Base-by-base conservation (phyloP, 2,113 vertebrate species). In the Triplophysa rosa region DNA sequence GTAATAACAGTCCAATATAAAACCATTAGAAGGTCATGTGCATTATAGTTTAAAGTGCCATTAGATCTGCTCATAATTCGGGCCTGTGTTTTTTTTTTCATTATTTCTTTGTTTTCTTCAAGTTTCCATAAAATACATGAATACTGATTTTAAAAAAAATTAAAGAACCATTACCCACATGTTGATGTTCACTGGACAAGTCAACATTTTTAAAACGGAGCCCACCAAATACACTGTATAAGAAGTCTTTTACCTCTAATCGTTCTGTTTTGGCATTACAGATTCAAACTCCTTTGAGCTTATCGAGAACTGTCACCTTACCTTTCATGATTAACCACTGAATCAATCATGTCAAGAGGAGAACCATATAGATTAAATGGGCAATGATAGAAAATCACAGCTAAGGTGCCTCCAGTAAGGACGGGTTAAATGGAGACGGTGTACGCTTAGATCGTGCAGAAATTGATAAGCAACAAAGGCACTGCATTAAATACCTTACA, bases 1-100 rank as follows among this genome's bases (percentile, higher is more conserved):
- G 86, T 87, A 84, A 90, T 86, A 91, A 87, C 77, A 82, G 79
- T 54, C 65, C 61, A 47, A 65, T 8, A 69, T 49, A 83, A 84
- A 86, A 23, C 19, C 24, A 19, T 63, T 19, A 13, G 14, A 63
- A 19, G 40, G 40, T 63, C 23, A 78, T 16, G 33, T 58, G 8
- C 54, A n/a, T 58, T 58, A 21, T 2, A 24, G 13, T 23, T 73
- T 13, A 59, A 23, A 42, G n/a, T 73, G 19, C 8, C 70, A 42
- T 59, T 17, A 24, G 23, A 42, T 56, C 10, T 40, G 5, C 52
- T 37, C 0, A 4, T 8, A 2, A 3, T 71, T 42, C 24, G 59
- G n/a, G 7, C n/a, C n/a, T 3, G 11, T 21, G 5, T 12, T 54
- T 54, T 70, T 17, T 12, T 54, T 54, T 70, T 17, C 26, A n/a